Evolutionary conservation across 53 echinoderm and acorn worm genomes (phyloP), one percentile per base, ranked within the genome.

Genomic region (Mesocentrotus franciscanus): DNA sequence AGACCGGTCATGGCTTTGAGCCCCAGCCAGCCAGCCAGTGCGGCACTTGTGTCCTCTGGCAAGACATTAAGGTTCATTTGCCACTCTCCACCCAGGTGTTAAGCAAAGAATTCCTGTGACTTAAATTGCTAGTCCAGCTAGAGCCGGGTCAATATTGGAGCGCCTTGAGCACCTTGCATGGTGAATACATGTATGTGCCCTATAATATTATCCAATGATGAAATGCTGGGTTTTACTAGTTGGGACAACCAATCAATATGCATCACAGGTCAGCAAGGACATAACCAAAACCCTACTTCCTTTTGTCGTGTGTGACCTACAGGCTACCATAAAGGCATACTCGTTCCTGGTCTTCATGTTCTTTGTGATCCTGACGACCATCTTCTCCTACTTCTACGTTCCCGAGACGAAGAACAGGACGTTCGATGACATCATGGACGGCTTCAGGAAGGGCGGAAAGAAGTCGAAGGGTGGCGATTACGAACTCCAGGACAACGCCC

Each of bases 261-360:
- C 72, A 9, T 29, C 74, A 32, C 74, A 42, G 7, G 9, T 15
- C 20, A 81, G 81, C 42, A 39, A 39, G 39, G 36, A 4, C 5
- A 39, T 81, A 81, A 81, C 42, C 16, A 3, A 81, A 81, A 81
- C 8, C 39, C 36, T 0, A 9, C 6, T 39, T 16, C 36, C 8
- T 39, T 36, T 22, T 39, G 8, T 20, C 36, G 36, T 81, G 20
- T 81, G 36, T 42, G 17, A 17, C 36, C 81, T 42, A 10, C 90
- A 95, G 98, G 95, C 95, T 15, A 94, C 97, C 64, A 97, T 98
- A 68, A 97, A 95, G 24, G 98, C 96, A 1, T 99, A 97, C 78
- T 96, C 99, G 0, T 99, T 99, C 97, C 95, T 99, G 29, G 96
- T 99, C 29, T 99, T 98, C 96, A 99, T 97, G 96, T 95, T 95